phyloP scores from a whole-genome alignment of 2,888 invertebrate species.

The Heteropelma amictum region DNA sequence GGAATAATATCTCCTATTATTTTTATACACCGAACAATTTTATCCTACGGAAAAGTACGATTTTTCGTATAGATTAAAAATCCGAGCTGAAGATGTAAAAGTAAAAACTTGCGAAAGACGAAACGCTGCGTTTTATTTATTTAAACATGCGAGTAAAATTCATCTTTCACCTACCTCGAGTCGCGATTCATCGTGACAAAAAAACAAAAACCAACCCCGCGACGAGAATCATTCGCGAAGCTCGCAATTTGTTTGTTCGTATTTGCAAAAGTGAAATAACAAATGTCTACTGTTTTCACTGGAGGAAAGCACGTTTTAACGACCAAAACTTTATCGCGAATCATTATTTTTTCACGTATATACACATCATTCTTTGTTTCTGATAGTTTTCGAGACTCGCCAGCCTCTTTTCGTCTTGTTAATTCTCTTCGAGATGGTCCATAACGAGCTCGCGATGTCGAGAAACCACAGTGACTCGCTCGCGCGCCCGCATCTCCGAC shows the following conservation, averaged over 20 bases:
- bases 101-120: too few species aligned
- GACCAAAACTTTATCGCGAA: conserved; percentile 66
- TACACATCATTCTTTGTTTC: conserved; percentile 46
- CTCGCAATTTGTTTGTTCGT: not conserved
- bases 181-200: too few species aligned
- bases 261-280: conserved; percentile 1
- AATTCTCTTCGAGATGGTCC: conserved; percentile 52
- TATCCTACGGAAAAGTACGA: too few species aligned
- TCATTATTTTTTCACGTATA: conserved; percentile 69
- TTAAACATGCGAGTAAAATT: too few species aligned
- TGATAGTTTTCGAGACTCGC: conserved; percentile 55
- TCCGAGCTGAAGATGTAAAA: too few species aligned
- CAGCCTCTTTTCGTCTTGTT: conserved; percentile 7
- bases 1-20: too few species aligned
- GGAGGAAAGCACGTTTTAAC: conserved; percentile 64
- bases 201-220: too few species aligned
- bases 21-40: too few species aligned
- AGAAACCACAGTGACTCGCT: conserved; percentile 28
- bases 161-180: too few species aligned
- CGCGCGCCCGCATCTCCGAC: conserved; percentile 68
- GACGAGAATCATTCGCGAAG: too few species aligned
- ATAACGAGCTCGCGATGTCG: conserved; percentile 56
- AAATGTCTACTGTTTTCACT: conserved; percentile 29
- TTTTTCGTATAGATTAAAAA: too few species aligned
- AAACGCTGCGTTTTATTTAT: too few species aligned